Conservation (phyloP, 23 tunicate genomes). For the Diplosoma virens region DNA sequence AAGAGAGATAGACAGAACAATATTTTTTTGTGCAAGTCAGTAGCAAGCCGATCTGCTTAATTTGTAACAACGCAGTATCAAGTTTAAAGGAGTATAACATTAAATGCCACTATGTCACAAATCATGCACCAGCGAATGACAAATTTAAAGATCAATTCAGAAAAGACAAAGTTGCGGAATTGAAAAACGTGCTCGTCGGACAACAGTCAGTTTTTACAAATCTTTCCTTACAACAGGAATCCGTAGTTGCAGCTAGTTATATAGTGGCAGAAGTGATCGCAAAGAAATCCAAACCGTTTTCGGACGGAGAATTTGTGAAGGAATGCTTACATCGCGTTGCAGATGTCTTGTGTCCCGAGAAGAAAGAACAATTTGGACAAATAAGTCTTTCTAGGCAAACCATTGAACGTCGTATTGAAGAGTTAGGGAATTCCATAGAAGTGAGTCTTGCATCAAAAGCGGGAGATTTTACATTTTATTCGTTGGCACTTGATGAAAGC, state of each 20-base stretch:
- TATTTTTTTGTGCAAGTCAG: constrained; percentile 24
- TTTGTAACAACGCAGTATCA: constrained; percentile 16
- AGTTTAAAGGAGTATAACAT: constrained; percentile 19
- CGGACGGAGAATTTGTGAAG: constrained; percentile 47
- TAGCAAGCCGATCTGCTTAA: constrained; percentile 28
- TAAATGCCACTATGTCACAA: constrained; percentile 20
- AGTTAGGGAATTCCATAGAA: constrained; percentile 17
- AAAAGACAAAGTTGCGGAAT: constrained; percentile 13
- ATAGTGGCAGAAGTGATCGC: constrained; percentile 56
- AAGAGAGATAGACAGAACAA: constrained; percentile 10
- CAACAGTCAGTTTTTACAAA: constrained; percentile 46
- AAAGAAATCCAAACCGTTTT: constrained; percentile 46
- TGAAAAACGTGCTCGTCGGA: constrained; percentile 14
- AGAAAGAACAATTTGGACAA: constrained; percentile 26
- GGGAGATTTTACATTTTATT: constrained; percentile 18
- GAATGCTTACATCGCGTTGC: constrained; percentile 28
- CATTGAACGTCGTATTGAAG: constrained; percentile 28
- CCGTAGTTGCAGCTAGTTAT: constrained; percentile 60
- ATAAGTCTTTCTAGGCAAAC: constrained; percentile 33
- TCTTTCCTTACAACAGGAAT: constrained; percentile 43
- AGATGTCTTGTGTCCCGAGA: constrained; percentile 29
- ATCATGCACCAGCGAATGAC: constrained; percentile 24
- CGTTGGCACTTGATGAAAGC: constrained; percentile 38
- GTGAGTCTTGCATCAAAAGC: neutral
- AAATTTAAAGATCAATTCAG: constrained; percentile 14